phyloP scores from a whole-genome alignment of 2,888 invertebrate genomes.

The Salpingus planirostris region DNA sequence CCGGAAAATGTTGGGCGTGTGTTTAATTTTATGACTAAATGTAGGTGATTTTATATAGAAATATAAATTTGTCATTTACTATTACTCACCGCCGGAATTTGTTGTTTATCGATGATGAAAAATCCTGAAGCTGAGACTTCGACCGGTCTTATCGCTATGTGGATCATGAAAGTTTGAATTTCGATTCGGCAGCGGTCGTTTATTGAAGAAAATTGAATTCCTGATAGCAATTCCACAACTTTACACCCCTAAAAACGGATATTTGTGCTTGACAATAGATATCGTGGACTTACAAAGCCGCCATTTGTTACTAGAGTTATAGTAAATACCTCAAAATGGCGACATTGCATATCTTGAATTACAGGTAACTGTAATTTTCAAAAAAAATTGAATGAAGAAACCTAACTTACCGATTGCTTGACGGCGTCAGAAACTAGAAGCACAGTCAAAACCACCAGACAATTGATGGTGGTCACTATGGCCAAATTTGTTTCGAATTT shows the following conservation, averaged over 20 bases:
- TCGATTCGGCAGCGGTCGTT: constrained; percentile 21
- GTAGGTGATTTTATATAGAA: too few species aligned
- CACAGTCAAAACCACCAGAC: constrained; percentile 15
- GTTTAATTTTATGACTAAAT: too few species aligned
- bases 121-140: constrained; percentile 27
- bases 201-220: constrained; percentile 19
- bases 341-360: too few species aligned
- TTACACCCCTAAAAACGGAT: constrained; percentile 22
- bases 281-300: too few species aligned
- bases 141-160: constrained; percentile 22
- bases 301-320: too few species aligned
- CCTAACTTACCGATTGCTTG: constrained; percentile 17
- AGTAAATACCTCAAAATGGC: too few species aligned
- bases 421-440: constrained; percentile 18
- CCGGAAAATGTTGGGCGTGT: too few species aligned
- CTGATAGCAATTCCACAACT: constrained; percentile 22
- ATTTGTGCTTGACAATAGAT: constrained; percentile 1
- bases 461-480: constrained; percentile 16
- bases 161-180: constrained; percentile 26
- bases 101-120: constrained; percentile 26
- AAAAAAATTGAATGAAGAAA: constrained; percentile 1
- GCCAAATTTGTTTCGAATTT: constrained; percentile 14
- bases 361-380: not conserved
- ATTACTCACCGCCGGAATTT: constrained; percentile 27
- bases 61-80: too few species aligned